Percentiles rank a stretch among this genome's conserved stretches.
Evolutionary conservation across 2,113 vertebrate genomes (phyloP).

Genomic region (Pycnonotus jocosus): DNA sequence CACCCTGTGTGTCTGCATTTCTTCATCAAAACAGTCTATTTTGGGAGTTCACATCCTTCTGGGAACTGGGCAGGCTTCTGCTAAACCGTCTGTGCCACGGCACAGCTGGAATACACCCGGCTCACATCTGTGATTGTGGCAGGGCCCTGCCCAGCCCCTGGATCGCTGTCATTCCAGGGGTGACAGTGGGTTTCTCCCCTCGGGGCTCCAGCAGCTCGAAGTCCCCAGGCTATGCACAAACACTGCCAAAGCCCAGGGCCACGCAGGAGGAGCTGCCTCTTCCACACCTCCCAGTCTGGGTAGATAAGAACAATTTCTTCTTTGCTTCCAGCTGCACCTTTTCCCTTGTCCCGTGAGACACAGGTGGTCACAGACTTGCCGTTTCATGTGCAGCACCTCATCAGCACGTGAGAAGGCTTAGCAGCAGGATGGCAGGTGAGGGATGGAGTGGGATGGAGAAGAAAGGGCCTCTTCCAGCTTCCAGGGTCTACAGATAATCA

Average conservation of each 20-base stretch:
- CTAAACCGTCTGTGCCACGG: neutral
- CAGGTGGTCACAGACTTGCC: neutral
- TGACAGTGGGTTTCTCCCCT: neutral
- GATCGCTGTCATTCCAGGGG: fast-evolving
- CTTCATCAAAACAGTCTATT: neutral
- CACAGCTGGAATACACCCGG: neutral
- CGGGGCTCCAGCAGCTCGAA: neutral
- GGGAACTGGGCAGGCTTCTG: constrained; percentile 17
- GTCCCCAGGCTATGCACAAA: neutral
- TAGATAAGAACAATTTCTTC: neutral
- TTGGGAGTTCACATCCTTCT: neutral
- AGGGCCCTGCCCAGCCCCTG: fast-evolving
- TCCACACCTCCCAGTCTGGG: fast-evolving
- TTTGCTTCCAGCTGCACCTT: neutral
- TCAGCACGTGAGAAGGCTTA: neutral
- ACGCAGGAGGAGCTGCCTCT: fast-evolving
- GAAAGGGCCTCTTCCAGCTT: neutral
- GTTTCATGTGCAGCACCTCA: neutral
- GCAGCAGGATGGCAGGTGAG: neutral
- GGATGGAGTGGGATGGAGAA: neutral
- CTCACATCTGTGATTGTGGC: fast-evolving
- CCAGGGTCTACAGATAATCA: neutral
- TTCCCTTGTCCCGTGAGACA: neutral
- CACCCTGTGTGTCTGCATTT: neutral
- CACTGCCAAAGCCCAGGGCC: neutral